Evolutionary conservation across 2,888 invertebrate genomes (phyloP), one percentile per base, ranked within the genome.

Genomic region (Stomorhina lunata): DNA sequence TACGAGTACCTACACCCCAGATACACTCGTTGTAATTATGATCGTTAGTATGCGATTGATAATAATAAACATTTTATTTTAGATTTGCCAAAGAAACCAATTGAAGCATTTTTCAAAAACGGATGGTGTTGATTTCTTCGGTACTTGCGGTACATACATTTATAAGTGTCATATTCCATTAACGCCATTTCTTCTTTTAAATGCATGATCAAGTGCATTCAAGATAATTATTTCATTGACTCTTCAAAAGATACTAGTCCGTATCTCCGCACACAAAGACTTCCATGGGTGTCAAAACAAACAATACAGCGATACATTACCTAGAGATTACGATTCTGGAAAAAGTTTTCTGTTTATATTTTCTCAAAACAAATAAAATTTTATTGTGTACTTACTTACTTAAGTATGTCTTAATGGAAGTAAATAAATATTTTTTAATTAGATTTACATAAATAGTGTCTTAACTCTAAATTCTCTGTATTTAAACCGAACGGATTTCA

Each of bases 141-240:
- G n/a, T n/a, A n/a, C n/a, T n/a, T n/a, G n/a, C n/a, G n/a, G n/a
- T n/a, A n/a, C n/a, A n/a, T n/a, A n/a, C n/a, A n/a, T n/a, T n/a
- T n/a, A 9, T 37, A 37, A 37, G 17, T 48, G 48, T 10, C 34
- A 34, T 34, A 59, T 10, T 20, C 34, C 57, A 22, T 37, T 37
- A 59, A 59, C 4, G 34, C 34, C 57, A 22, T 37, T 37, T 59
- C 20, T 32, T 29, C 17, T 37, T 12, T 12, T 10, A 34, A 57
- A 57, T 57, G 57, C 32, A 53, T 53, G 27, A 53, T 27, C 53
- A 53, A 27, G 27, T 29, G 27, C 27, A n/a, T 25, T n/a, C 25
- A 27, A 27, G 53, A 53, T 53, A 53, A 53, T 53, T 34, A 22
- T 22, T 59, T 59, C 57, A 59, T 59, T 59, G 57, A 59, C 57